phyloP scores from a whole-genome alignment of 92 coral and sea anemone genomes.

The Porites rus region DNA sequence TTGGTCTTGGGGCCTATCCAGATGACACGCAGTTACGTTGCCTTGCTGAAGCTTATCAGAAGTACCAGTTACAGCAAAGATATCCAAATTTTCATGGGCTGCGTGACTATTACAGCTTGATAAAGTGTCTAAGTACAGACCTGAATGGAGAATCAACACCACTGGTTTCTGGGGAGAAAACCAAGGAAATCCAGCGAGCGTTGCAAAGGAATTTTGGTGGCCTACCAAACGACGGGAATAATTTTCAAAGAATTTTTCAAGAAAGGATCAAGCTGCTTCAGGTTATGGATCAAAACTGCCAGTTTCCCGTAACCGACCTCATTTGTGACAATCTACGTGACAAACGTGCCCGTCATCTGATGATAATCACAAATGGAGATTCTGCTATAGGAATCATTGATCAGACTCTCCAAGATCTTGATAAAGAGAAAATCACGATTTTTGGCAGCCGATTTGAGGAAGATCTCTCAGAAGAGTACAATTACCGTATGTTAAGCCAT shows the following conservation, averaged over 20 bases:
- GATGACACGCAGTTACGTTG: slow-evolving; percentile 67
- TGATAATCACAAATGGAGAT: slow-evolving; percentile 96
- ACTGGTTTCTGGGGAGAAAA: slow-evolving; percentile 40
- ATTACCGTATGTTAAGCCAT: slow-evolving; percentile 93
- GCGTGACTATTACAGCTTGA: slow-evolving; percentile 94
- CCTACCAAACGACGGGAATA: slow-evolving; percentile 66
- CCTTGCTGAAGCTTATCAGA: slow-evolving; percentile 86
- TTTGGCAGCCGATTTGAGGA: slow-evolving; percentile 98
- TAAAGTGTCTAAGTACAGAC: slow-evolving; percentile 84
- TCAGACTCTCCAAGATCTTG: slow-evolving; percentile 72
- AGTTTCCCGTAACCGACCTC: slow-evolving; percentile 68
- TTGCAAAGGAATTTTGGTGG: slow-evolving; percentile 98
- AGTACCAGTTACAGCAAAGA: slow-evolving; percentile 76
- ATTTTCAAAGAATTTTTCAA: slow-evolving; percentile 78
- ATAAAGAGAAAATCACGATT: slow-evolving; percentile 93
- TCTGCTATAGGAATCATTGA: slow-evolving; percentile 96
- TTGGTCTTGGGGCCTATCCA: background rate
- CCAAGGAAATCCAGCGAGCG: slow-evolving; percentile 70
- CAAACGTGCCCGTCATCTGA: slow-evolving; percentile 87
- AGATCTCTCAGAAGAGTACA: slow-evolving; percentile 95
- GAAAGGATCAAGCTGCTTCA: too few relatives aligned
- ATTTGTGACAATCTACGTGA: slow-evolving; percentile 89
- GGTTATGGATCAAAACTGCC: slow-evolving; percentile 56
- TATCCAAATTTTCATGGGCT: slow-evolving; percentile 96
- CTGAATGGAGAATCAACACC: background rate